A percentile compares a stretch with the other conserved stretches of the same genome.
phyloP scores from a whole-genome alignment of 2,113 vertebrate species.

The Capra hircus region DNA sequence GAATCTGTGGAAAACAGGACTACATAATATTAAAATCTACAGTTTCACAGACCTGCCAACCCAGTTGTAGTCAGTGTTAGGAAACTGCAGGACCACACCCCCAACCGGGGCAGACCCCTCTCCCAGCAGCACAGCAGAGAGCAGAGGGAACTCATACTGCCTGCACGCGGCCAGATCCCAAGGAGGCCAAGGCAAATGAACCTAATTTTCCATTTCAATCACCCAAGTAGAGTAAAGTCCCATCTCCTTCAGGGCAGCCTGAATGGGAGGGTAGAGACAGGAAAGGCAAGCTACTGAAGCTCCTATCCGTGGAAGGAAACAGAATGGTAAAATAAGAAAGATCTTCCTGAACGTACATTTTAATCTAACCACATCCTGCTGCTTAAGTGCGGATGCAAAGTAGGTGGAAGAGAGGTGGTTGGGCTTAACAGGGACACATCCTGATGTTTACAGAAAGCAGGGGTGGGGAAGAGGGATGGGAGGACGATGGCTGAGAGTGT shows the following conservation, averaged over 20 bases:
- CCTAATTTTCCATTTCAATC: background rate
- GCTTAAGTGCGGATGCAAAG: background rate
- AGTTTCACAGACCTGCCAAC: background rate
- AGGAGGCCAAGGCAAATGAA: background rate
- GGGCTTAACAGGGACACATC: background rate
- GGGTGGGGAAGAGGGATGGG: accelerated
- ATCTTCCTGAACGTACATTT: background rate
- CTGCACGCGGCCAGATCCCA: background rate
- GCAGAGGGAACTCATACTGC: background rate
- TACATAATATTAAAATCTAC: background rate
- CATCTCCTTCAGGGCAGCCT: background rate
- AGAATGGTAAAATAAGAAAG: background rate
- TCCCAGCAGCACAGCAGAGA: background rate
- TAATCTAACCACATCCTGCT: background rate
- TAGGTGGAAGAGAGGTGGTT: background rate
- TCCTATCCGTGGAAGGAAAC: background rate
- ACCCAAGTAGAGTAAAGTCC: background rate
- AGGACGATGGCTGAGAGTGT: background rate
- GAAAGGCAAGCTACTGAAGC: background rate
- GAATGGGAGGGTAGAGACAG: background rate
- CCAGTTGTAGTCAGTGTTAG: background rate
- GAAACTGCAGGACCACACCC: background rate
- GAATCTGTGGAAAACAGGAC: background rate
- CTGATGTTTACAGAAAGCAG: background rate
- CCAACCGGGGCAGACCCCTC: background rate